These are phyloP conservation scores for Rhineura floridana DNA, from an alignment of 2,113 vertebrate species.

Conservation along the genomic window DNA sequence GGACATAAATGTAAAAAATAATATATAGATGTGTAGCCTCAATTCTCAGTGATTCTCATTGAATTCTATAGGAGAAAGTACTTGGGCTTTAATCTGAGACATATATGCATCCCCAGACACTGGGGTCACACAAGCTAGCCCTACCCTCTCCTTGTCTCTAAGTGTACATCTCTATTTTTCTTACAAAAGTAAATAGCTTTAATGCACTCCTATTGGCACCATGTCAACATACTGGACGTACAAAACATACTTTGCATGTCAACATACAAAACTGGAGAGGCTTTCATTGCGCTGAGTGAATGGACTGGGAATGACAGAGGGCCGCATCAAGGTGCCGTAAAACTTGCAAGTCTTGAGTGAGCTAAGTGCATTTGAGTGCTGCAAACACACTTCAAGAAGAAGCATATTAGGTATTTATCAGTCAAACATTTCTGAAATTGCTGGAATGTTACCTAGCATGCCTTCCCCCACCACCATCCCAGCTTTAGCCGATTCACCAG, in stretches of 20 bases:
- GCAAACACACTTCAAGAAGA: not conserved
- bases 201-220: not conserved
- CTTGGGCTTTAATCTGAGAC: not conserved
- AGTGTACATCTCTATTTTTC: not conserved
- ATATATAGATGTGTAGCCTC: not conserved
- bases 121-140: too few relatives aligned
- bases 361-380: not conserved
- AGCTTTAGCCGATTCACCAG: not conserved
- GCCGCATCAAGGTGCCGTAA: not conserved
- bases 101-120: too few relatives aligned
- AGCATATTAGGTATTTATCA: not conserved
- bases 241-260: not conserved
- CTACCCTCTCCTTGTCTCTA: not conserved
- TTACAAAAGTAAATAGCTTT: not conserved
- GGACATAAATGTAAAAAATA: too few relatives aligned
- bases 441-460: too few relatives aligned
- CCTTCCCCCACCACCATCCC: too few relatives aligned
- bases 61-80: not conserved
- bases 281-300: not conserved
- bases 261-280: not conserved
- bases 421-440: not conserved
- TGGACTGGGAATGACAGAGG: not conserved
- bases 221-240: not conserved
- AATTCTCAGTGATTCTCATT: not conserved
- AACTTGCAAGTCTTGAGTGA: not conserved